Percentiles rank a stretch among this genome's conserved stretches.
Evolutionary conservation across 2,888 invertebrate genomes (phyloP).

Genomic region (Dichetophora obliterata): DNA sequence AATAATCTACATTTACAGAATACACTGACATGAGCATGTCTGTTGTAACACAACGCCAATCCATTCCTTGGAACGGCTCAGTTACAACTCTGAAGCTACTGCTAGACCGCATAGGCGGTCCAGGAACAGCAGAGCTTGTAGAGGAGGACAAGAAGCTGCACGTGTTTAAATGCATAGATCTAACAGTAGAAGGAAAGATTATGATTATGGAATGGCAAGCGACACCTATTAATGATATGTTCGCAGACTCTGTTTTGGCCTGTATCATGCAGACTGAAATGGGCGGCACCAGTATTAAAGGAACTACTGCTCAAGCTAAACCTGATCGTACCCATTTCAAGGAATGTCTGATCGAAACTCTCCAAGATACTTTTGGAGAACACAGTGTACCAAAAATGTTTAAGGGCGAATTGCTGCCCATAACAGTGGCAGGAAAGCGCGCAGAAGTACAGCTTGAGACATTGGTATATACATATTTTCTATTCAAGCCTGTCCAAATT

Average conservation of each 20-base stretch:
- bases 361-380: slow-evolving; percentile 94
- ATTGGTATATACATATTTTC: slow-evolving; percentile 69
- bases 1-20: slow-evolving; percentile 65
- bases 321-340: slow-evolving; percentile 93
- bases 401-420: slow-evolving; percentile 88
- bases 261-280: slow-evolving; percentile 87
- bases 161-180: slow-evolving; percentile 86
- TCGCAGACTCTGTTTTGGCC: slow-evolving; percentile 93
- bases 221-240: slow-evolving; percentile 97
- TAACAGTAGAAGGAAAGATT: slow-evolving; percentile 84
- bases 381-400: slow-evolving; percentile 94
- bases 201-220: slow-evolving; percentile 95
- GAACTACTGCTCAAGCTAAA: slow-evolving; percentile 76
- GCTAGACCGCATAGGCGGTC: slow-evolving; percentile 82
- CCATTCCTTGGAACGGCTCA: slow-evolving; percentile 81
- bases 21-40: slow-evolving; percentile 97
- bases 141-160: slow-evolving; percentile 81
- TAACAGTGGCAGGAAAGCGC: slow-evolving; percentile 86
- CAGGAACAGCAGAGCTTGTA: slow-evolving; percentile 76
- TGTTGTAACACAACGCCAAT: slow-evolving; percentile 91
- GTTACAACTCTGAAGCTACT: slow-evolving; percentile 80
- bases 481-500: neutral
- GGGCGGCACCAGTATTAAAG: slow-evolving; percentile 75
- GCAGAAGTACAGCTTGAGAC: slow-evolving; percentile 88
- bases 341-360: slow-evolving; percentile 72